Percentiles rank a stretch among this genome's conserved stretches.
phyloP scores from a whole-genome alignment of 2,797 vertebrate species.

The Coregonus ussuriensis region DNA sequence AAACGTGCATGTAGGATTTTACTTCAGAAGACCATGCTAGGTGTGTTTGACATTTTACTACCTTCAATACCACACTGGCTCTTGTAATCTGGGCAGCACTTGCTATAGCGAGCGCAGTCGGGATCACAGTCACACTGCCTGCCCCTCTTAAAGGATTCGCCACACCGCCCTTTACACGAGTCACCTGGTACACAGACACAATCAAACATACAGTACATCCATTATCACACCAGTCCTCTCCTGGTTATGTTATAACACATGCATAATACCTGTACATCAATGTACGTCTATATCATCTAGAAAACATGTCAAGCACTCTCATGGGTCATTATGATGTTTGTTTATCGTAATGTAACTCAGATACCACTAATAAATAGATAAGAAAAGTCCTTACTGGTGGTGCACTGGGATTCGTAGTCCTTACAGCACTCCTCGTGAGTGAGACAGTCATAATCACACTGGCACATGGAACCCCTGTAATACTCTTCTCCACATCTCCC shows the following conservation, averaged over 20 bases:
- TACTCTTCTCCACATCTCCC: slow-evolving; percentile 88
- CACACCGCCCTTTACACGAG: slow-evolving; percentile 92
- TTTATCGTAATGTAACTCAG: not conserved
- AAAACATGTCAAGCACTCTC: too few species aligned
- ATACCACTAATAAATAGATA: not conserved
- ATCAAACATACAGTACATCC: slow-evolving; percentile 23
- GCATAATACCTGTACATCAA: not conserved
- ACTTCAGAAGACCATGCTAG: not conserved
- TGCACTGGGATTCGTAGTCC: slow-evolving; percentile 86
- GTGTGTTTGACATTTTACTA: slow-evolving; percentile 8
- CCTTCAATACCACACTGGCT: slow-evolving; percentile 78
- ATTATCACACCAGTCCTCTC: not conserved
- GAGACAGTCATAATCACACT: slow-evolving; percentile 91
- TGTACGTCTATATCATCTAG: not conserved
- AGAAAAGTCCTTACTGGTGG: slow-evolving; percentile 70
- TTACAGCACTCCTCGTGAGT: slow-evolving; percentile 88
- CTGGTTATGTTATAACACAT: not conserved
- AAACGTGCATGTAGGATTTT: not conserved
- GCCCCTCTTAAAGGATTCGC: slow-evolving; percentile 84
- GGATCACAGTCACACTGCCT: slow-evolving; percentile 85
- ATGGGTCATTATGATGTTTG: not conserved
- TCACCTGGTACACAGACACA: slow-evolving; percentile 66
- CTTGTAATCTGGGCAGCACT: slow-evolving; percentile 86
- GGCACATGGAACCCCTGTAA: slow-evolving; percentile 84
- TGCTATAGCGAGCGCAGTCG: slow-evolving; percentile 77